Evolutionary conservation across 2,113 vertebrate genomes (phyloP).

Genomic region (Myotis yumanensis): DNA sequence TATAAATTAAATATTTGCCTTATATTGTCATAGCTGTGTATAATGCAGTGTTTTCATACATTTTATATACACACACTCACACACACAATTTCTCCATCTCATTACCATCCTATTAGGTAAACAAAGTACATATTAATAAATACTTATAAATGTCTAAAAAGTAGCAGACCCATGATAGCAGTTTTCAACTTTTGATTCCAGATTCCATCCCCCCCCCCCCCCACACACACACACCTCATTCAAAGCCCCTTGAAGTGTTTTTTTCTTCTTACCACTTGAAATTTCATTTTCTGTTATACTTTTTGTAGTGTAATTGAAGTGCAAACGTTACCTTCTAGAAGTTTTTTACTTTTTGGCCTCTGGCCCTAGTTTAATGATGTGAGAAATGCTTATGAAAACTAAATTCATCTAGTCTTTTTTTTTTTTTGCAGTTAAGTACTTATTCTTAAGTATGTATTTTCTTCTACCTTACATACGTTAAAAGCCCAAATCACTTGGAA

Average conservation of each 20-base stretch:
- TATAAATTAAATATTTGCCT: constrained; percentile 7
- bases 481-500: background rate
- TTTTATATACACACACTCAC: background rate
- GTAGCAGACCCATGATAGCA: background rate
- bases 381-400: background rate
- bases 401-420: background rate
- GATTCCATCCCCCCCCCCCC: background rate
- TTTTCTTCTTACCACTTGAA: background rate
- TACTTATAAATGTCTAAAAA: background rate
- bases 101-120: constrained; percentile 3
- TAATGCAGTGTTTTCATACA: background rate
- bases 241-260: background rate
- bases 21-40: constrained; percentile 23
- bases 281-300: background rate
- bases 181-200: constrained; percentile 16
- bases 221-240: background rate
- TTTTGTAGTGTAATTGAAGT: constrained; percentile 28
- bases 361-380: background rate
- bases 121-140: constrained; percentile 27
- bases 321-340: background rate
- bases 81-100: background rate
- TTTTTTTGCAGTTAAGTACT: background rate
- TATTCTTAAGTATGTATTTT: background rate
- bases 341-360: background rate
- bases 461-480: background rate